Conservation (phyloP, 2,888 invertebrate genomes). For the Acanthosepion lycidas region DNA sequence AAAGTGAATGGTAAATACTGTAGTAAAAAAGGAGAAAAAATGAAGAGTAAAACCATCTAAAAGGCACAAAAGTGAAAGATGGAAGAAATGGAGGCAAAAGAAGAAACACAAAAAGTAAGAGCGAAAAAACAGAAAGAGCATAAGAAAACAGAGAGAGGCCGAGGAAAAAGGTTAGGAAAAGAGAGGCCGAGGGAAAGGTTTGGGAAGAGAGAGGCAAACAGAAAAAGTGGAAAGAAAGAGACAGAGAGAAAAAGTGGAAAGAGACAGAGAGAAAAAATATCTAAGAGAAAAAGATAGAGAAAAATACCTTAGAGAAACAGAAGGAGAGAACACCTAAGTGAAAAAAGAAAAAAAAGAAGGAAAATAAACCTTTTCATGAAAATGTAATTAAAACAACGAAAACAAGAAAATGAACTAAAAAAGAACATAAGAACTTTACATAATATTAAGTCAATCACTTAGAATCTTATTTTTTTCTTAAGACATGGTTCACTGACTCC, state of each 20-base stretch:
- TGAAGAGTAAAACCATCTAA: too few species aligned
- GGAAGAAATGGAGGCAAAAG: too few species aligned
- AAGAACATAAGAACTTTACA: background rate
- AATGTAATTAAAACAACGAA: background rate
- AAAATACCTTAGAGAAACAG: background rate
- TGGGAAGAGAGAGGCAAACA: background rate
- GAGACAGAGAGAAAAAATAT: background rate
- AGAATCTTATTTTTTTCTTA: background rate
- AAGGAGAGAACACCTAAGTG: too few species aligned
- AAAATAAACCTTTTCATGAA: background rate
- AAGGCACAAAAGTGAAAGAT: too few species aligned
- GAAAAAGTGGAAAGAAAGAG: background rate
- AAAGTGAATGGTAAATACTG: too few species aligned
- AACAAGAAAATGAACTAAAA: background rate
- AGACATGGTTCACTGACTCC: background rate
- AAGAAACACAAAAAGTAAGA: background rate
- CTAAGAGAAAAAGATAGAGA: background rate
- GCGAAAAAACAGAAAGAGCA: background rate
- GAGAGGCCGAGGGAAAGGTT: background rate
- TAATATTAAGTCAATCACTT: background rate
- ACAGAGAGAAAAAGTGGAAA: background rate
- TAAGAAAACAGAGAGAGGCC: too few species aligned
- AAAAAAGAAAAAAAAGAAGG: too few species aligned
- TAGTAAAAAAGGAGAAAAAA: too few species aligned
- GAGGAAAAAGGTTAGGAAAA: background rate